Conservation (phyloP, 2,113 vertebrate species). For the Pithys albifrons region DNA sequence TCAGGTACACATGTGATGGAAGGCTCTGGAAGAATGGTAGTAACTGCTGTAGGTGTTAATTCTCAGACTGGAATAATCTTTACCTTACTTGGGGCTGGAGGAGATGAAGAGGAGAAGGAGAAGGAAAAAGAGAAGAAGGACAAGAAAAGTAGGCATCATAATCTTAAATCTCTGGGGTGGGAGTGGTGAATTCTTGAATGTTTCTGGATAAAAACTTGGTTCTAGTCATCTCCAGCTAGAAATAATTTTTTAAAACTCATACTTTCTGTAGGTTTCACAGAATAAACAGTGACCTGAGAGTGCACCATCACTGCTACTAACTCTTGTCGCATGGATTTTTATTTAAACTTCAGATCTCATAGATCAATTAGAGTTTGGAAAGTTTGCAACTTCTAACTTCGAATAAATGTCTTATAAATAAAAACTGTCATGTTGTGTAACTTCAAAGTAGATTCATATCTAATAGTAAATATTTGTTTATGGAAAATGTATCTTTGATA, state of each 20-base stretch:
- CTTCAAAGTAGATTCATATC: neutral
- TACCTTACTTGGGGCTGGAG: constrained; percentile 88
- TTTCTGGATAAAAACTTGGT: neutral
- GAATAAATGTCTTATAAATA: neutral
- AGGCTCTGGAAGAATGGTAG: constrained; percentile 98
- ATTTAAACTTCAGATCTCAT: neutral
- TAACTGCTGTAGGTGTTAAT: constrained; percentile 96
- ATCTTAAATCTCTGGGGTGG: neutral
- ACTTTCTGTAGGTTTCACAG: neutral
- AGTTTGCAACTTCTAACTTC: neutral
- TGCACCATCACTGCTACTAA: neutral
- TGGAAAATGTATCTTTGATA: neutral
- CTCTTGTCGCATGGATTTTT: neutral
- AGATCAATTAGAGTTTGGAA: neutral
- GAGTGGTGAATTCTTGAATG: neutral
- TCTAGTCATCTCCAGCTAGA: neutral
- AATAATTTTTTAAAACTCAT: neutral
- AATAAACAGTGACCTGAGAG: neutral
- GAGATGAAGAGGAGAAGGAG: constrained; percentile 87
- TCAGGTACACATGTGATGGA: constrained; percentile 99
- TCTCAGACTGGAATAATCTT: constrained; percentile 99
- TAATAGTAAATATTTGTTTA: neutral
- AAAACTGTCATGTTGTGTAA: neutral
- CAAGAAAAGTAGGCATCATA: constrained; percentile 85
- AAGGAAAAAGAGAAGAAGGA: constrained; percentile 95